Base-by-base conservation (phyloP, 1,140 invertebrate species). In the Rhyacophila brunnea region DNA sequence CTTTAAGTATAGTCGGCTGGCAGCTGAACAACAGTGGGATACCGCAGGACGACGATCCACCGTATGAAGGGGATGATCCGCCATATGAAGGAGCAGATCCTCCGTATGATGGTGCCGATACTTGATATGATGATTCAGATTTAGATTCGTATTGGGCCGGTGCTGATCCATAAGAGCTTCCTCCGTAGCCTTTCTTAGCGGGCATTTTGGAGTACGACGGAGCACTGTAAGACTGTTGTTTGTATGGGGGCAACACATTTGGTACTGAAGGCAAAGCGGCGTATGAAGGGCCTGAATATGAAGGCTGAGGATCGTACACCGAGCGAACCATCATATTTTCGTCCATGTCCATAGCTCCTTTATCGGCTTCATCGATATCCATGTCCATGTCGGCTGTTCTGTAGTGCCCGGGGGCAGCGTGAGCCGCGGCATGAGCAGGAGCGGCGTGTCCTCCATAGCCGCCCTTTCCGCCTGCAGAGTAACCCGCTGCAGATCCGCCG, bases 1-100 rank as follows among this genome's bases (percentile, higher is more conserved):
- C 53, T 15, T 38, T 13, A 20, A 17, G 43, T 5, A 63, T 38
- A 2, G 11, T 43, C 23, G 61, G 61, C 34, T 58, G 49, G 19
- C 49, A 63, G 17, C 51, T 58, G 35, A 63, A 58, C 11, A 58
- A 6, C 10, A 63, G 23, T 10, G 61, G 61, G 1, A 63, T 54
- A 19, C 61, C 61, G 11, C 55, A 58, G 35, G 48, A n/a, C n/a
- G 48, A 23, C 45, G 13, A n/a, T 44, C 9, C n/a, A 5, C 23
- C 23, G 9, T 28, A 9, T 28, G 23, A 28, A 5, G 23, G 23
- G 3, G 23, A 3, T 28, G 23, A 3, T 5, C 4, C 4, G 3
- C 9, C 4, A 5, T 3, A 9, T 28, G 23, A 3, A 23, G 15
- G 20, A 13, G 6, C 23, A 55, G 13, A n/a, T 44, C 9, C n/a